Percentiles rank a stretch among this genome's conserved stretches.
Evolutionary conservation across 2,797 vertebrate genomes (phyloP).

Genomic region (Erpetoichthys calabaricus): DNA sequence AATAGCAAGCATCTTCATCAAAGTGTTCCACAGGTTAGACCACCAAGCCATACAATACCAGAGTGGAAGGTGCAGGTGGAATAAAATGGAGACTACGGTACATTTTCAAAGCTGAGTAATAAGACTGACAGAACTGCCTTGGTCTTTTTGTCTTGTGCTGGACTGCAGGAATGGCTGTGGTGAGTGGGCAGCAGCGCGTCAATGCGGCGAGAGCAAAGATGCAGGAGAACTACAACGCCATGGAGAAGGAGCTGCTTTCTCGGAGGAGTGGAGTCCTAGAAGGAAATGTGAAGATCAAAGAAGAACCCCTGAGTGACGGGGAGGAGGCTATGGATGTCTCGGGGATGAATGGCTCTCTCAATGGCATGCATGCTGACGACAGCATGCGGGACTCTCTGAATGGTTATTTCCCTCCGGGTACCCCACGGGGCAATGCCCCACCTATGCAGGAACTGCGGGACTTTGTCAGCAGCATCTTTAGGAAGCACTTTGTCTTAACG

Average conservation of each 20-base stretch:
- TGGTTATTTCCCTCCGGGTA: constrained; percentile 38
- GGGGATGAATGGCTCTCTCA: constrained; percentile 32
- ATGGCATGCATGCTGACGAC: constrained; percentile 41
- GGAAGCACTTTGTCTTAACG: constrained; percentile 83
- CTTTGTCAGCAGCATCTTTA: constrained; percentile 74
- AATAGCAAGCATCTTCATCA: no score
- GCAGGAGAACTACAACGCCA: constrained; percentile 49
- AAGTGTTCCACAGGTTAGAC: no score
- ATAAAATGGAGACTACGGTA: background rate
- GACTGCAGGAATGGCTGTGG: constrained; percentile 35
- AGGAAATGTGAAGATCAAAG: constrained; percentile 47
- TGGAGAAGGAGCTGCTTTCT: constrained; percentile 63
- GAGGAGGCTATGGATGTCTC: constrained; percentile 77
- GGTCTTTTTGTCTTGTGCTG: background rate
- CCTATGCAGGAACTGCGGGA: constrained; percentile 65
- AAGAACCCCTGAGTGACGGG: constrained; percentile 58
- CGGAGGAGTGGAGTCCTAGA: constrained; percentile 22
- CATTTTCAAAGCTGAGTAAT: background rate
- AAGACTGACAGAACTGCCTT: background rate
- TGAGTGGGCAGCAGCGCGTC: constrained; percentile 76
- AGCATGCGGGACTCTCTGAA: constrained; percentile 48
- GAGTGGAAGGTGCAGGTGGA: no score
- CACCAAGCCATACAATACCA: no score
- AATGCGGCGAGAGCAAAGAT: constrained; percentile 61
- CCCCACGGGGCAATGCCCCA: constrained; percentile 20